Percentiles rank a stretch among this genome's conserved stretches.
Conservation (phyloP, 2,797 vertebrate genomes). For the Dallia pectoralis region DNA sequence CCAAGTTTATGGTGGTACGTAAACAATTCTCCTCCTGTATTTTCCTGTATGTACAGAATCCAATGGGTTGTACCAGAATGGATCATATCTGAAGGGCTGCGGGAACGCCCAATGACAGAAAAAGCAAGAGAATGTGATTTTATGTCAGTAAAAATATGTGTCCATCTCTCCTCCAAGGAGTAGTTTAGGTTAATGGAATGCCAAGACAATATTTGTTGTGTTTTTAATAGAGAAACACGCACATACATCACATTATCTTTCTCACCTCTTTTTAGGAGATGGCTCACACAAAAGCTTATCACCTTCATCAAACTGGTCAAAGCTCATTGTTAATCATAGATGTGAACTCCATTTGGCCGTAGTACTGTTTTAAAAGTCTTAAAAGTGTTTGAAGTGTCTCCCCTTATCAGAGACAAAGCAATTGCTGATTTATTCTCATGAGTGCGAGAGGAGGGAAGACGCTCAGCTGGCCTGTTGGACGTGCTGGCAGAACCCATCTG, state of each 20-base stretch:
- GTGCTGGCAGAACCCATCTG: constrained; percentile 9
- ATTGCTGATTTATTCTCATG: background rate
- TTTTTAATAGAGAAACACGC: background rate
- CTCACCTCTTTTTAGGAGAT: background rate
- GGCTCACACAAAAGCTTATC: background rate
- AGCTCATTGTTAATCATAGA: no score
- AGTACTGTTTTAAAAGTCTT: no score
- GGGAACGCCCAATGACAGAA: background rate
- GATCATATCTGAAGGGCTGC: background rate
- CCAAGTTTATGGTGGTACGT: no score
- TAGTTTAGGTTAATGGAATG: background rate
- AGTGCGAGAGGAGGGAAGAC: background rate
- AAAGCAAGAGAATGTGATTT: background rate
- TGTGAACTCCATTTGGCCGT: no score
- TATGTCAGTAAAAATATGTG: background rate
- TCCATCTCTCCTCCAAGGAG: background rate
- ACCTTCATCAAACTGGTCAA: background rate
- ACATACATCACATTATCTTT: background rate
- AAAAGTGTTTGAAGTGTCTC: background rate
- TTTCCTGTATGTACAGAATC: no score
- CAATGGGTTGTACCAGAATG: background rate
- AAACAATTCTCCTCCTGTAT: no score
- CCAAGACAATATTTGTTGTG: background rate
- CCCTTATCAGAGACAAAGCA: background rate
- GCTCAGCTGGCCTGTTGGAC: constrained; percentile 4